Conservation (phyloP, 2,797 vertebrate species). For the Leuciscus waleckii region DNA sequence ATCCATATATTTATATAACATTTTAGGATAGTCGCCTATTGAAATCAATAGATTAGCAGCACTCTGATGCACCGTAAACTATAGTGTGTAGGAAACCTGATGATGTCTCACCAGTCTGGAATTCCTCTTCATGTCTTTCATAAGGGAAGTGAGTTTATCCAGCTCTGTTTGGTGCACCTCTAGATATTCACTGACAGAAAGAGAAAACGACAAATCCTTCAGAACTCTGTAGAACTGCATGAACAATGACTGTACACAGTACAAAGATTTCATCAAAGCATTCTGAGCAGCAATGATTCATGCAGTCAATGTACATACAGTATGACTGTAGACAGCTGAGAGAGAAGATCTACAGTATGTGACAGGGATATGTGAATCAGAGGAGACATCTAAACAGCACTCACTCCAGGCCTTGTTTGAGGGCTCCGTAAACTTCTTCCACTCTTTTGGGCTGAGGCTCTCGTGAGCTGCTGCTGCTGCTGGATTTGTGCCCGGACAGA, state of each 20-base stretch:
- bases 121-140: conserved; percentile 99
- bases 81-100: neutral
- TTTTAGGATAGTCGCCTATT: neutral
- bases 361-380: neutral
- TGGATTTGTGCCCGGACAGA: conserved; percentile 89
- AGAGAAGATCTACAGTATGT: neutral
- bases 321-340: neutral
- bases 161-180: conserved; percentile 94
- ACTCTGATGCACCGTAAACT: neutral
- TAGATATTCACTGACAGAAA: conserved; percentile 88
- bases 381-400: conserved; percentile 60
- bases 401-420: conserved; percentile 94
- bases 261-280: neutral
- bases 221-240: neutral
- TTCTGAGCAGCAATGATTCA: conserved; percentile 10
- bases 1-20: neutral
- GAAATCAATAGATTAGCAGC: neutral
- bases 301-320: neutral
- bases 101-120: conserved; percentile 91
- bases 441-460: conserved; percentile 93
- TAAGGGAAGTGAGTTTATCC: conserved; percentile 91
- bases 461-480: conserved; percentile 80
- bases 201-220: neutral
- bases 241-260: neutral
- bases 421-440: conserved; percentile 90